Percentiles rank a stretch among this genome's conserved stretches.
These are phyloP conservation scores for Watersipora subatra DNA, from an alignment of 1,140 invertebrate species.

Conservation along the genomic window DNA sequence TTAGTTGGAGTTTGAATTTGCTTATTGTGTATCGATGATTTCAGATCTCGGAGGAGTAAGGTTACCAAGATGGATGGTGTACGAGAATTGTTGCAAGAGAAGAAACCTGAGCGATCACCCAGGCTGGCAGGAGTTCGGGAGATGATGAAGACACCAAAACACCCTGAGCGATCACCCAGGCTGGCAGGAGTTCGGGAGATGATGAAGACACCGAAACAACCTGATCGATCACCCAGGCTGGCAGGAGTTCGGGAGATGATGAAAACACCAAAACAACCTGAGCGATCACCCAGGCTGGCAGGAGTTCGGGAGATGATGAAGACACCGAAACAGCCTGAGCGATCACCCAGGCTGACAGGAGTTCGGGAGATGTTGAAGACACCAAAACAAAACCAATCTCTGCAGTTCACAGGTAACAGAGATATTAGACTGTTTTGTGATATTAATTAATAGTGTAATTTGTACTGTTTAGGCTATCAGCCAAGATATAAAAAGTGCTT, in stretches of 20 bases:
- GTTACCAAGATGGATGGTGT: too few relatives aligned
- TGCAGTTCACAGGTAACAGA: too few relatives aligned
- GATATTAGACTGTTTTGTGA: too few relatives aligned
- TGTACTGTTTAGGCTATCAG: too few relatives aligned
- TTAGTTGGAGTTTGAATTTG: too few relatives aligned
- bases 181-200: neutral
- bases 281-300: neutral
- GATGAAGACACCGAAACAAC: neutral
- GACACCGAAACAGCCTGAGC: neutral
- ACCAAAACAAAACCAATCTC: too few relatives aligned
- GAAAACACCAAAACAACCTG: neutral
- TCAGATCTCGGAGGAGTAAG: too few relatives aligned
- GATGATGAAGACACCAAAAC: neutral
- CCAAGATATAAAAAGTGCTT: too few relatives aligned
- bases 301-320: neutral
- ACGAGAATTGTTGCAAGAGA: too few relatives aligned
- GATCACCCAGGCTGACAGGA: neutral
- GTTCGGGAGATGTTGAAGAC: neutral
- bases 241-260: neutral
- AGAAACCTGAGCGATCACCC: too few relatives aligned
- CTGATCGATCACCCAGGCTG: neutral
- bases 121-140: neutral
- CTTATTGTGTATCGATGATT: too few relatives aligned
- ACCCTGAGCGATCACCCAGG: neutral
- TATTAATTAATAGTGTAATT: too few relatives aligned